phyloP scores from a whole-genome alignment of 2,113 vertebrate species.

The Aegotheles bennettii region DNA sequence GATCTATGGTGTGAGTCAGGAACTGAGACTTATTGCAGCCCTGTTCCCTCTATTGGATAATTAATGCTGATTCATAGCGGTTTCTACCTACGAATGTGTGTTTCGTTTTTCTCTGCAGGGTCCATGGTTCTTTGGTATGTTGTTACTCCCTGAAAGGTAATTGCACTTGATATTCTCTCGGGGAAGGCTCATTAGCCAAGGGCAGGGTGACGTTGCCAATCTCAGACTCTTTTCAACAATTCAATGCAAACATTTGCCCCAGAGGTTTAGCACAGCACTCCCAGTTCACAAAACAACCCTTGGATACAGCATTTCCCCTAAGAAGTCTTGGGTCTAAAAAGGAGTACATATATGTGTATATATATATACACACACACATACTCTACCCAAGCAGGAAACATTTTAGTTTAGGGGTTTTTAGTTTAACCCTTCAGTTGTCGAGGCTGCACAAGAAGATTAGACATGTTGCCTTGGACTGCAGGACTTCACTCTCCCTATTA shows the following conservation, averaged over 20 bases:
- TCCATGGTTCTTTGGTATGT: slow-evolving; percentile 51
- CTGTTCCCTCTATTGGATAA: slow-evolving; percentile 52
- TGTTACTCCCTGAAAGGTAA: slow-evolving; percentile 65
- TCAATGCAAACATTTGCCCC: slow-evolving; percentile 52
- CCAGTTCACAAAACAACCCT: not conserved
- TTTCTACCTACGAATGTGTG: slow-evolving; percentile 54
- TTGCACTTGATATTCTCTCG: slow-evolving; percentile 64
- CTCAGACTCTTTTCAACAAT: slow-evolving; percentile 48
- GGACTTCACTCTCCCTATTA: not conserved
- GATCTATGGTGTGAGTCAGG: slow-evolving; percentile 51
- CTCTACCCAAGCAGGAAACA: not conserved
- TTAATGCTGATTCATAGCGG: slow-evolving; percentile 64
- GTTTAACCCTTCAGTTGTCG: not conserved
- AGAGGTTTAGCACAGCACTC: slow-evolving; percentile 31
- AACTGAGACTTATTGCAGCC: slow-evolving; percentile 51
- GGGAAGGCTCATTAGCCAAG: slow-evolving; percentile 56
- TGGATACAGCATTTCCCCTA: not conserved
- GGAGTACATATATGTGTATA: not conserved
- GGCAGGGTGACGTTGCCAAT: slow-evolving; percentile 52
- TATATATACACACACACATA: not conserved
- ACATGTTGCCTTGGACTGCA: not conserved
- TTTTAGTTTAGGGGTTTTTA: not conserved
- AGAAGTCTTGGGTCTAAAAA: not conserved
- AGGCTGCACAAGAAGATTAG: not conserved
- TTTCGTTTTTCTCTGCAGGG: slow-evolving; percentile 52